Conservation (phyloP, 2,797 vertebrate species). For the Mus caroli region DNA sequence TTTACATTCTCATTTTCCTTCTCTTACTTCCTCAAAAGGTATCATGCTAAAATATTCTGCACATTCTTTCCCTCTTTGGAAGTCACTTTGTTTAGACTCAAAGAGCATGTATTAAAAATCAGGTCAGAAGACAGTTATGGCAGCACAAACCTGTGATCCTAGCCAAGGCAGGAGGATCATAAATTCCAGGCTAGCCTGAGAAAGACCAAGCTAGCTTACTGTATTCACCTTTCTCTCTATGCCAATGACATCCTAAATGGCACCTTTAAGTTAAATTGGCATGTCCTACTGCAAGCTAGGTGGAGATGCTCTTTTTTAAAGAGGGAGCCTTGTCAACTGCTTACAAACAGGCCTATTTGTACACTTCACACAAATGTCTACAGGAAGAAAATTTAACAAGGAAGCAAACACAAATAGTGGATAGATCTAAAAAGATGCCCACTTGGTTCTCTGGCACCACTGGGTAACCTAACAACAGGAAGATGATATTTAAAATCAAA, state of each 20-base stretch:
- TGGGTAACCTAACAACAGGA: not conserved
- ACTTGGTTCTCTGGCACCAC: not conserved
- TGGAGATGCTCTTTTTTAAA: not conserved
- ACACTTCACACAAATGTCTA: not conserved
- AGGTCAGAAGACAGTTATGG: not conserved
- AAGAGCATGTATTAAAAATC: not conserved
- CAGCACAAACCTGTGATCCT: not conserved
- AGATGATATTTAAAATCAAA: not conserved
- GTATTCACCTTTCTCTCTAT: not conserved
- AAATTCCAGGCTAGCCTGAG: not conserved
- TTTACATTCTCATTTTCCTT: conserved; percentile 17
- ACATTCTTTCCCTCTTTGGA: not conserved
- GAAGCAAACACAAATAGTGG: not conserved
- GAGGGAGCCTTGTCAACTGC: conserved; percentile 16
- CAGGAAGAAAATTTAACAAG: not conserved
- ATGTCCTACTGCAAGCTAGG: conserved; percentile 5
- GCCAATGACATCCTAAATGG: conserved; percentile 19
- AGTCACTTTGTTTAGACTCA: conserved; percentile 36
- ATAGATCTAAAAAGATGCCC: not conserved
- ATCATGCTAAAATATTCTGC: conserved; percentile 28
- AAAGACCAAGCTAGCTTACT: not conserved
- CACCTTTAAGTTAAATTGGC: conserved; percentile 4
- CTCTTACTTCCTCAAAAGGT: conserved; percentile 18
- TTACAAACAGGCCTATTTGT: conserved; percentile 45
- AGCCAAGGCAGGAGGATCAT: not conserved